Evolutionary conservation across 2,113 vertebrate genomes (phyloP).

Genomic region (Platichthys stellatus): DNA sequence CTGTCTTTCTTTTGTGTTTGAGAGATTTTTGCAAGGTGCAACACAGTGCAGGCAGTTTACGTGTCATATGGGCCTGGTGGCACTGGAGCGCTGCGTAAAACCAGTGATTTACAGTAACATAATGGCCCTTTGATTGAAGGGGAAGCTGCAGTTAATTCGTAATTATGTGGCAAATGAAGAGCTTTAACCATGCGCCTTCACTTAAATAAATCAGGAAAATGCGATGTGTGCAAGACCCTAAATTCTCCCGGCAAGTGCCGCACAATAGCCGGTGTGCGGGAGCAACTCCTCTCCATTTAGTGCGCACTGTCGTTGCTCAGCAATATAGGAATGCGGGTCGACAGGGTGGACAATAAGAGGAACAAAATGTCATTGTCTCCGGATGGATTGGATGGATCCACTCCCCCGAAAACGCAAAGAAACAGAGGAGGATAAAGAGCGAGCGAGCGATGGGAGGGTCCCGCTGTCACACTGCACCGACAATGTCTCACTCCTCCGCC

Average conservation of each 20-base stretch:
- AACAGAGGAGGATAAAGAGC: conserved; percentile 66
- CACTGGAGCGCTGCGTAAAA: conserved; percentile 19
- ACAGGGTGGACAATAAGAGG: conserved; percentile 86
- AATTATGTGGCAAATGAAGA: conserved; percentile 74
- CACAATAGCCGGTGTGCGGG: conserved; percentile 70
- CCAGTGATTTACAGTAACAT: conserved; percentile 79
- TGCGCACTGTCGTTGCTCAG: conserved; percentile 76
- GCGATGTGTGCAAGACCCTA: conserved; percentile 66
- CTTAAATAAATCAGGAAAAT: conserved; percentile 83
- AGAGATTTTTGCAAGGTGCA: background rate
- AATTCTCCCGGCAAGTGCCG: conserved; percentile 73
- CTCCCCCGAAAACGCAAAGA: conserved; percentile 81
- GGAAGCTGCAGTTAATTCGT: conserved; percentile 69
- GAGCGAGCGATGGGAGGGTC: conserved; percentile 72
- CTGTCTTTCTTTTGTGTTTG: background rate
- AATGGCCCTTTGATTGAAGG: conserved; percentile 64
- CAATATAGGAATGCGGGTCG: conserved; percentile 88
- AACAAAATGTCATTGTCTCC: conserved; percentile 93
- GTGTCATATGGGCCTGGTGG: background rate
- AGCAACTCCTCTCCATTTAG: conserved; percentile 75
- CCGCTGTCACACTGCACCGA: conserved; percentile 82
- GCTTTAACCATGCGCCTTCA: conserved; percentile 66
- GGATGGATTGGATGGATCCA: conserved; percentile 83
- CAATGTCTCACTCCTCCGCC: conserved; percentile 82
- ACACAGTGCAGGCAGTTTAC: background rate